These are phyloP conservation scores for Lampropteryx suffumata DNA, from an alignment of 2,888 invertebrate species.

Conservation along the genomic window DNA sequence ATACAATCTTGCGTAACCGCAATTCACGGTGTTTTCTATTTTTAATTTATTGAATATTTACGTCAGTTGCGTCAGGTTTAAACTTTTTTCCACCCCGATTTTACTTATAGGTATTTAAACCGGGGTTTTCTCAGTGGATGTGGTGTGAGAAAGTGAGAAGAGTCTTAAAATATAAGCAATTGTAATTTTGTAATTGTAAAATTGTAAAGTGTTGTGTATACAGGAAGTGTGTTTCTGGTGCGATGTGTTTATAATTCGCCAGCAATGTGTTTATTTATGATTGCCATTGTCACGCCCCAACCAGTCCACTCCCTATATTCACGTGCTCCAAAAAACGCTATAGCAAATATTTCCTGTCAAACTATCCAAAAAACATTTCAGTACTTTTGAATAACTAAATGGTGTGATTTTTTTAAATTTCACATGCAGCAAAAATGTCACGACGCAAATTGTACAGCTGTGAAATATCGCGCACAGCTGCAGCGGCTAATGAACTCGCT, in stretches of 20 bases:
- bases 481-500: slow-evolving; percentile 70
- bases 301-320: neutral
- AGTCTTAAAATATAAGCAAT: no score
- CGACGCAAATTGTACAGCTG: slow-evolving; percentile 60
- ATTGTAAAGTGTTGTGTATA: no score
- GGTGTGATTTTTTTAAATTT: slow-evolving; percentile 47
- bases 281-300: no score
- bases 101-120: no score
- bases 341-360: slow-evolving; percentile 2
- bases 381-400: slow-evolving; percentile 30
- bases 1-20: slow-evolving; percentile 46
- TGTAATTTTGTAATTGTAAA: no score
- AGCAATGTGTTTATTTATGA: neutral
- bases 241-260: no score
- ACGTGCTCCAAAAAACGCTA: neutral
- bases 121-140: no score
- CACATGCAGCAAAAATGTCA: slow-evolving; percentile 64
- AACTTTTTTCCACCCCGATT: no score
- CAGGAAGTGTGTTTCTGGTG: no score
- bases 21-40: slow-evolving; percentile 36
- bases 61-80: no score
- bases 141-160: no score
- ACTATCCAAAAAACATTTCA: slow-evolving; percentile 13
- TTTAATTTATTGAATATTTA: slow-evolving; percentile 23
- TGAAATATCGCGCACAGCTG: slow-evolving; percentile 72